phyloP scores from a whole-genome alignment of 2,113 vertebrate species.

The Amblyopsis rosae region DNA sequence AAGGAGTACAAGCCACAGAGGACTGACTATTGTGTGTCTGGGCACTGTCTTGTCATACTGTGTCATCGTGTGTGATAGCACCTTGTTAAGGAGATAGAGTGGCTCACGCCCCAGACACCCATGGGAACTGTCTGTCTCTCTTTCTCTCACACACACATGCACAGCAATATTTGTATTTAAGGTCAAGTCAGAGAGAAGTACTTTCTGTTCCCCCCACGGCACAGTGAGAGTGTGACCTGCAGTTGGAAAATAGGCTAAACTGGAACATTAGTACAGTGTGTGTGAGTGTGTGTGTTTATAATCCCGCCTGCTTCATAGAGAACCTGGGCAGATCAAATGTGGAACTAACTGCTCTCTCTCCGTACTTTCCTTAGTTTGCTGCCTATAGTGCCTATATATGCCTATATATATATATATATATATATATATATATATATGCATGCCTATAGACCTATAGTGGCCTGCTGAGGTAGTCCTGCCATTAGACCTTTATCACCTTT shows the following conservation, averaged over 20 bases:
- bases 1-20: too few relatives aligned
- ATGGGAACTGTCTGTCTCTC: background rate
- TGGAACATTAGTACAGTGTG: background rate
- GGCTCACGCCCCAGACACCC: conserved; percentile 5
- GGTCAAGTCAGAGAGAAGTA: background rate
- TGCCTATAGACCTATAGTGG: too few relatives aligned
- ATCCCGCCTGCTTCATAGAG: background rate
- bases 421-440: too few relatives aligned
- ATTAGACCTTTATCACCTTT: too few relatives aligned
- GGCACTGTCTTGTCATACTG: too few relatives aligned
- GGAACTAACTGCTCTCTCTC: background rate
- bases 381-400: too few relatives aligned
- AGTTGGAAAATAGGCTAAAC: too few relatives aligned
- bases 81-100: conserved; percentile 6
- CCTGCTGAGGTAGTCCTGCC: too few relatives aligned
- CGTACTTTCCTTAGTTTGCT: background rate
- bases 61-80: conserved; percentile 4
- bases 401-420: too few relatives aligned
- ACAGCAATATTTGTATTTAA: background rate
- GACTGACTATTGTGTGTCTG: too few relatives aligned
- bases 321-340: background rate
- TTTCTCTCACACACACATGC: conserved; percentile 9
- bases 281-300: background rate
- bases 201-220: background rate
- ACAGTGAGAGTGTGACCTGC: background rate